These are phyloP conservation scores for Blennius ocellaris DNA, from an alignment of 2,113 vertebrate species.

Conservation along the genomic window DNA sequence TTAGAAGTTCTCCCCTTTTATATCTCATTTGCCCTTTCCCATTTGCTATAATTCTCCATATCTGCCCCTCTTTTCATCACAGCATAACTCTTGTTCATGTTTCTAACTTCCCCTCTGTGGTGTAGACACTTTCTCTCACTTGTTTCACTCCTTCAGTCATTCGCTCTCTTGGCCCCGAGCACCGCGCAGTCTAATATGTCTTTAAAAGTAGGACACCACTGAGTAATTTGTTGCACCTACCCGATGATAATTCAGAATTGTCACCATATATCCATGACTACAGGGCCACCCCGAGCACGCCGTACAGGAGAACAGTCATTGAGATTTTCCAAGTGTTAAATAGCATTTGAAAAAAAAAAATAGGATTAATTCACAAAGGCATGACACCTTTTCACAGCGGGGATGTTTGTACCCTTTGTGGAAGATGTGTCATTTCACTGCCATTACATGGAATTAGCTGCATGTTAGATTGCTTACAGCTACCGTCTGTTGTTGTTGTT, in stretches of 20 bases:
- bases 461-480: slow-evolving; percentile 27
- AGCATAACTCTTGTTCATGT: slow-evolving; percentile 38
- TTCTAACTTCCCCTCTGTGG: slow-evolving; percentile 42
- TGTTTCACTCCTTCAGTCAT: slow-evolving; percentile 53
- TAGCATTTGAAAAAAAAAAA: slow-evolving; percentile 34
- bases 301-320: slow-evolving; percentile 28
- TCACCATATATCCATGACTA: slow-evolving; percentile 60
- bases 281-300: slow-evolving; percentile 46
- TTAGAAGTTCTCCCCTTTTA: slow-evolving; percentile 29
- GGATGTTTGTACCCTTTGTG: slow-evolving; percentile 33
- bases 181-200: slow-evolving; percentile 68
- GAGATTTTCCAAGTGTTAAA: slow-evolving; percentile 29
- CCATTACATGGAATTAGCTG: slow-evolving; percentile 20
- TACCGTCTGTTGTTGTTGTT: slow-evolving; percentile 16
- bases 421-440: slow-evolving; percentile 35
- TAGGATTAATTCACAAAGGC: slow-evolving; percentile 50
- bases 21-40: slow-evolving; percentile 57
- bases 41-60: slow-evolving; percentile 59
- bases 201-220: slow-evolving; percentile 77
- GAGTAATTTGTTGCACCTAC: slow-evolving; percentile 77
- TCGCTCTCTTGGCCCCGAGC: slow-evolving; percentile 62
- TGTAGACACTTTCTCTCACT: slow-evolving; percentile 56
- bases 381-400: slow-evolving; percentile 41
- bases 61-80: slow-evolving; percentile 25
- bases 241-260: slow-evolving; percentile 73